phyloP scores from a whole-genome alignment of 2,888 invertebrate genomes.

The Ochropleura plecta region DNA sequence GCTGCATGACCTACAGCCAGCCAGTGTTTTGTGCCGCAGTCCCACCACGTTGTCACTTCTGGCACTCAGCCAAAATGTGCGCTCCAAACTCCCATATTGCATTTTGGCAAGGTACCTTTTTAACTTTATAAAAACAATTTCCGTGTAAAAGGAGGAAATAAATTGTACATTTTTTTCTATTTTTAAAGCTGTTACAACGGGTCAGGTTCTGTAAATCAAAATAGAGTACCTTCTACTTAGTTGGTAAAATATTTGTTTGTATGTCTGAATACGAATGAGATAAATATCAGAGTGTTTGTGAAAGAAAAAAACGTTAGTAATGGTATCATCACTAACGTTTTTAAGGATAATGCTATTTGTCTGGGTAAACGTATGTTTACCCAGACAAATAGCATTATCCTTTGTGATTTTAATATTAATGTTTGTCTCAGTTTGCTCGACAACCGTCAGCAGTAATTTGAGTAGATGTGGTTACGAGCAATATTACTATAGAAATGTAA shows the following conservation, averaged over 20 bases:
- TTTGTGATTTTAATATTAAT: conserved; percentile 48
- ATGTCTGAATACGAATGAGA: conserved; percentile 12
- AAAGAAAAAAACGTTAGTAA: conserved; percentile 42
- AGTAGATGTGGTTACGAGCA: neutral
- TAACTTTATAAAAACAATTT: conserved; percentile 52
- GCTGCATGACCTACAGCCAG: conserved; percentile 55
- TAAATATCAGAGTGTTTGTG: conserved; percentile 38
- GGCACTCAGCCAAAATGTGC: conserved; percentile 59
- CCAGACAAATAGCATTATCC: conserved; percentile 33
- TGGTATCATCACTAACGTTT: no score
- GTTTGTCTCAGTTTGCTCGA: conserved; percentile 9
- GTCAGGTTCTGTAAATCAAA: conserved; percentile 38
- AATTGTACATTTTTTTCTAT: conserved; percentile 18
- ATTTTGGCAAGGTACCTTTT: conserved; percentile 55
- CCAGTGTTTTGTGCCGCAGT: conserved; percentile 58
- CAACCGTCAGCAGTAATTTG: conserved; percentile 11
- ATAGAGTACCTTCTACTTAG: conserved; percentile 19
- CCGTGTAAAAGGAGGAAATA: conserved; percentile 29
- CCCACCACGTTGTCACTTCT: conserved; percentile 42
- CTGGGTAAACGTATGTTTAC: conserved; percentile 23
- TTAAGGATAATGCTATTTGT: conserved; percentile 35
- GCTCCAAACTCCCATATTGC: conserved; percentile 44
- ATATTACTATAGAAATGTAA: neutral
- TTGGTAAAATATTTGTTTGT: conserved; percentile 36
- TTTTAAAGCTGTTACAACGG: conserved; percentile 17